A percentile compares a stretch with the other conserved stretches of the same genome.
These are phyloP conservation scores for Melieria omissa DNA, from an alignment of 2,888 invertebrate genomes.

Conservation along the genomic window DNA sequence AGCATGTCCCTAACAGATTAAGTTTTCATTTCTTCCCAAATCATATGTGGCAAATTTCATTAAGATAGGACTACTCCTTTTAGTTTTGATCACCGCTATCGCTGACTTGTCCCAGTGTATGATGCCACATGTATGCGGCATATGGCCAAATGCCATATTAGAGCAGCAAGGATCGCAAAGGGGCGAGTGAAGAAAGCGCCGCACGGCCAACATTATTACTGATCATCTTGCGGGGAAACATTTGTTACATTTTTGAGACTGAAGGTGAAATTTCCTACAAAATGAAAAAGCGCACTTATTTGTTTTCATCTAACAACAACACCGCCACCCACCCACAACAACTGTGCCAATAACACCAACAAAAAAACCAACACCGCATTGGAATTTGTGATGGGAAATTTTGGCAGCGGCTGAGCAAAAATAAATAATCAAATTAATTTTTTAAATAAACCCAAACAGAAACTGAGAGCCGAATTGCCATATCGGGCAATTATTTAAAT, in stretches of 20 bases:
- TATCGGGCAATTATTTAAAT: constrained; percentile 40
- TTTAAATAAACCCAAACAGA: constrained; percentile 33
- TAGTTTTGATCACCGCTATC: no score
- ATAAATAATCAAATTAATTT: constrained; percentile 1
- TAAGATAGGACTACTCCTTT: no score
- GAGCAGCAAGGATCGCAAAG: no score
- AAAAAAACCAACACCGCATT: no score
- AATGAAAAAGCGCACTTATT: not conserved
- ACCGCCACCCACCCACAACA: not conserved
- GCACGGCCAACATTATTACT: constrained; percentile 8
- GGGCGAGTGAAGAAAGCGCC: no score
- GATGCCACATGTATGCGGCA: no score
- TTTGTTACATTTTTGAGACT: constrained; percentile 4
- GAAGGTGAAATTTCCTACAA: not conserved
- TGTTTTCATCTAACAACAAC: not conserved
- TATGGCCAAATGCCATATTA: no score
- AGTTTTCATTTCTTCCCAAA: no score
- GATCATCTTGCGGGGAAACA: constrained; percentile 17
- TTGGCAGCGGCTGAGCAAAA: not conserved
- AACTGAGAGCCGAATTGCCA: not conserved
- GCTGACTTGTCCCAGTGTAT: no score
- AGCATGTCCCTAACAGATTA: no score
- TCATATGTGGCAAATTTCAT: no score
- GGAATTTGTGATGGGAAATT: no score
- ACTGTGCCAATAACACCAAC: not conserved